Conservation (phyloP, 2,888 invertebrate species). For the Hedychridium roseum region DNA sequence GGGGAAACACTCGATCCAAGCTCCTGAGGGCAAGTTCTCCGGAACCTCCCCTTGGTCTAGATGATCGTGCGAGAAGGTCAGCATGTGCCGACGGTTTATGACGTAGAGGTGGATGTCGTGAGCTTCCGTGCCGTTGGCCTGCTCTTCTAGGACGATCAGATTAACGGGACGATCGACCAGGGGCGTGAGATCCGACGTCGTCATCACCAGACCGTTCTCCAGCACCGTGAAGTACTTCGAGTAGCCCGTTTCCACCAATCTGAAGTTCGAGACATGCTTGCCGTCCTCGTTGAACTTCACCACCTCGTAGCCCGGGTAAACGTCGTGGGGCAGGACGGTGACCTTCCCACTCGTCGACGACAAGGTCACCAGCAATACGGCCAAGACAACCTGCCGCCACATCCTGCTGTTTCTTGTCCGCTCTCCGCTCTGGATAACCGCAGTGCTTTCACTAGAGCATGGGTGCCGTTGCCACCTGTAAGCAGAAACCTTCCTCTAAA, state of each 20-base stretch:
- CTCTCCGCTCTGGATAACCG: slow-evolving; percentile 16
- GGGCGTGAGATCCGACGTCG: slow-evolving; percentile 84
- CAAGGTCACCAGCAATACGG: slow-evolving; percentile 40
- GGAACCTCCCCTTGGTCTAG: slow-evolving; percentile 75
- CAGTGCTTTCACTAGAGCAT: slow-evolving; percentile 54
- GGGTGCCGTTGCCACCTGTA: slow-evolving; percentile 38
- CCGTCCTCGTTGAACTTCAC: slow-evolving; percentile 71
- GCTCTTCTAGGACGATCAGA: slow-evolving; percentile 82
- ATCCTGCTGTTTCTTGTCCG: slow-evolving; percentile 43
- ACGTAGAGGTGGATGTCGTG: slow-evolving; percentile 85
- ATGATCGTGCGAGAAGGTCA: slow-evolving; percentile 75
- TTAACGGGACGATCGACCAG: slow-evolving; percentile 83
- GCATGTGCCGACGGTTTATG: slow-evolving; percentile 82
- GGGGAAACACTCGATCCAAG: slow-evolving; percentile 76
- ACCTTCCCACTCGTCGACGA: no score
- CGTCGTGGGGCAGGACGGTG: slow-evolving; percentile 85
- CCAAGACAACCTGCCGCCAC: slow-evolving; percentile 49
- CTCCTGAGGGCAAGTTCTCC: slow-evolving; percentile 80
- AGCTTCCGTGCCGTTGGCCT: slow-evolving; percentile 80
- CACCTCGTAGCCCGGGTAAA: slow-evolving; percentile 88
- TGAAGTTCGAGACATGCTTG: slow-evolving; percentile 67
- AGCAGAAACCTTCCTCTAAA: no score
- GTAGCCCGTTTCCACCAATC: slow-evolving; percentile 80
- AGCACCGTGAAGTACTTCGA: slow-evolving; percentile 88
- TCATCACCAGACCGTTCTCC: slow-evolving; percentile 89